A percentile compares a stretch with the other conserved stretches of the same genome.
Conservation (phyloP, 2,888 invertebrate genomes). For the Belgica antarctica region DNA sequence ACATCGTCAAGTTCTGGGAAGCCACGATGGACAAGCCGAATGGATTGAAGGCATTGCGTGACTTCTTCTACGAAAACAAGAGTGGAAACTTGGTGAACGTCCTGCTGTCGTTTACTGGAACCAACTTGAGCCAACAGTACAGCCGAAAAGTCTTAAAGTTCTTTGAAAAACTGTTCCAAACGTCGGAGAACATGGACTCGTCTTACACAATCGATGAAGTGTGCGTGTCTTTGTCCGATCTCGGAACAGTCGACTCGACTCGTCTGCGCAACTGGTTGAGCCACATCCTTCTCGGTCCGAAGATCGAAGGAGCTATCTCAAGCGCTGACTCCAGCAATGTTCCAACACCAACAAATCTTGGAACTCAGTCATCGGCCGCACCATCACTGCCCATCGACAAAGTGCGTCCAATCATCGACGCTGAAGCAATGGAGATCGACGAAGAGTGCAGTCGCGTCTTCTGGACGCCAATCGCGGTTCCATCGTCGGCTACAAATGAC, state of each 20-base stretch:
- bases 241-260: slow-evolving; percentile 64
- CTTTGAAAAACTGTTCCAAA: slow-evolving; percentile 70
- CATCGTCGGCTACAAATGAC: slow-evolving; percentile 45
- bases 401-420: slow-evolving; percentile 48
- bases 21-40: slow-evolving; percentile 77
- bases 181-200: slow-evolving; percentile 63
- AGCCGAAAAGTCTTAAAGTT: slow-evolving; percentile 76
- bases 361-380: slow-evolving; percentile 53
- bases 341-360: slow-evolving; percentile 58
- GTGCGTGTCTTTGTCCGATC: slow-evolving; percentile 65
- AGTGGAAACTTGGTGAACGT: slow-evolving; percentile 72
- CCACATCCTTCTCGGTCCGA: slow-evolving; percentile 64
- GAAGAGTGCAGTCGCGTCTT: slow-evolving; percentile 44
- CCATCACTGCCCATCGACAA: slow-evolving; percentile 48
- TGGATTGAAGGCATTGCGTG: slow-evolving; percentile 77
- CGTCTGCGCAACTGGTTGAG: slow-evolving; percentile 65
- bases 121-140: slow-evolving; percentile 68
- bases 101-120: slow-evolving; percentile 75
- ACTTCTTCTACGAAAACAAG: slow-evolving; percentile 69
- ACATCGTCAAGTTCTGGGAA: slow-evolving; percentile 72
- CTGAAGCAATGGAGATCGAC: slow-evolving; percentile 54
- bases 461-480: slow-evolving; percentile 44
- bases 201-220: slow-evolving; percentile 65
- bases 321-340: slow-evolving; percentile 58
- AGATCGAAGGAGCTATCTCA: slow-evolving; percentile 46